Percentiles rank a stretch among this genome's conserved stretches.
Evolutionary conservation across 1,140 invertebrate species (phyloP).

Genomic region (Panagrolaimus sp.): DNA sequence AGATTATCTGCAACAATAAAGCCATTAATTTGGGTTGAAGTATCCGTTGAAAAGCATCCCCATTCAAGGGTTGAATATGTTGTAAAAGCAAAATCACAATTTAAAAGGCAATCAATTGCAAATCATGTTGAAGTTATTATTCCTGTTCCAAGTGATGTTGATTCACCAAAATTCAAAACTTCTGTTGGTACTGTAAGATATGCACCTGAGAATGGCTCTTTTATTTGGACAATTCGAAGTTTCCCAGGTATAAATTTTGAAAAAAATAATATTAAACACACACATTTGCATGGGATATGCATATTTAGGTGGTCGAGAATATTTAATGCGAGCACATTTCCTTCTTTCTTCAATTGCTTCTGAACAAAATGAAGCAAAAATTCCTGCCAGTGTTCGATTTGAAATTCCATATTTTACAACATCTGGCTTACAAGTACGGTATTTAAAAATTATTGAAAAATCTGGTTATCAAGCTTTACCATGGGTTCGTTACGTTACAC

Average conservation of each 20-base stretch:
- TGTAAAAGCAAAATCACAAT: slow-evolving; percentile 99
- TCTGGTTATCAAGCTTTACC: slow-evolving; percentile 97
- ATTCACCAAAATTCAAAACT: slow-evolving; percentile 65
- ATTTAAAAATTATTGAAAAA: slow-evolving; percentile 99
- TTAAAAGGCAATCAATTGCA: slow-evolving; percentile 86
- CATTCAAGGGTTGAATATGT: slow-evolving; percentile 73
- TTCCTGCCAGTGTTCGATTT: slow-evolving; percentile 97
- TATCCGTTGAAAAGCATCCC: slow-evolving; percentile 63
- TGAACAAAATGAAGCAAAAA: slow-evolving; percentile 90
- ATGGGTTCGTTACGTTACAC: slow-evolving; percentile 92
- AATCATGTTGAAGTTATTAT: slow-evolving; percentile 66
- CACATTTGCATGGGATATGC: neutral
- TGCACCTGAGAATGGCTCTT: slow-evolving; percentile 65
- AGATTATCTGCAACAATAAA: slow-evolving; percentile 64
- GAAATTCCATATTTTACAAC: slow-evolving; percentile 99
- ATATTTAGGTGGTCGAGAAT: slow-evolving; percentile 80
- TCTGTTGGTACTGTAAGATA: slow-evolving; percentile 65
- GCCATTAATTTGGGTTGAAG: slow-evolving; percentile 65
- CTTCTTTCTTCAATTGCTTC: slow-evolving; percentile 79
- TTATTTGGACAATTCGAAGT: slow-evolving; percentile 64
- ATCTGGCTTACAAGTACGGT: slow-evolving; percentile 81
- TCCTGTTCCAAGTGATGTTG: slow-evolving; percentile 65
- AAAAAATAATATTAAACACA: no score
- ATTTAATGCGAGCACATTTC: slow-evolving; percentile 96
- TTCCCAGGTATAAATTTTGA: slow-evolving; percentile 48